Base-by-base conservation (phyloP, 2,113 vertebrate species). In the Pteropus alecto region DNA sequence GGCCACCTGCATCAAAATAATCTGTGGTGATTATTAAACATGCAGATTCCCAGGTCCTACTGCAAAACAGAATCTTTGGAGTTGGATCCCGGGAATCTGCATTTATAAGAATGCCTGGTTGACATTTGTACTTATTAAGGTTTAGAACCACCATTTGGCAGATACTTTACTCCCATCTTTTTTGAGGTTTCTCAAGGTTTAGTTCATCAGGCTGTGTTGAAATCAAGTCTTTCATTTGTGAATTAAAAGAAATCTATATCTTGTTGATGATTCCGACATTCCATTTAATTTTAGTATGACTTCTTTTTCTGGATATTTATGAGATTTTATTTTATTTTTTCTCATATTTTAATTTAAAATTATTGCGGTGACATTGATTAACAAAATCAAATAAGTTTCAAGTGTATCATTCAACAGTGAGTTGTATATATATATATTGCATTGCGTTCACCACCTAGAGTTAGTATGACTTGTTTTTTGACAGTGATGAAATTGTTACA, bases 401-500 rank as follows among this genome's bases (percentile, higher is more conserved):
- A 48, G 48, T 48, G 48, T 48, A 48, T 48, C 48, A 48, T 48
- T 48, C 48, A 48, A 48, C 48, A 48, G 13, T 15, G 13, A 48
- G 48, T 48, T 48, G 48, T 48, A 48, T 48, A 48, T 46, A 46
- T 15, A 51, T 15, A 51, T 51, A 51, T 51, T 51, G 48, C 51
- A 51, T 51, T 16, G 51, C 4, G 51, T 51, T 51, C 51, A 51
- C 15, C 51, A 51, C 51, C 1, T 4, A 16, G 51, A 51, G 51
- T 83, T 81, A 79, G 21, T 61, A 30, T 90, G 54, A 70, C 54
- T 74, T 79, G 5, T 14, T 84, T 83, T 51, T 84, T 79, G 90
- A 94, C 71, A 96, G 24, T 65, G 90, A 97, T 88, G 46, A 90
- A 97, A 58, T 24, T 61, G 35, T 58, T 87, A 35, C 87, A 61